phyloP scores from a whole-genome alignment of 1,140 invertebrate genomes.

The Ceratina japonica region DNA sequence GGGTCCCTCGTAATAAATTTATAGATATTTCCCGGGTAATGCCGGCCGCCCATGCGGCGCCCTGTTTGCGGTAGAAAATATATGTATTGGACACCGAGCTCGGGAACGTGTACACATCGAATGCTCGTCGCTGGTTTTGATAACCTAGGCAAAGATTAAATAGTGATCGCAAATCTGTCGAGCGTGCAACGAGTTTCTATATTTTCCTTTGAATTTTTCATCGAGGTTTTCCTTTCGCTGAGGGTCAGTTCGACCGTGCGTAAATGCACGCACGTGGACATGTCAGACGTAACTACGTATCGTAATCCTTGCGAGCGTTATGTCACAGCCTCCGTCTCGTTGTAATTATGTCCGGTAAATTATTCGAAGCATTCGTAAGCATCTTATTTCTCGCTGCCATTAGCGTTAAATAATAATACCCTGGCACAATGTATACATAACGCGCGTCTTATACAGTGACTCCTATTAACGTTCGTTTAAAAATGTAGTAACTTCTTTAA shows the following conservation, averaged over 20 bases:
- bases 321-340: not conserved
- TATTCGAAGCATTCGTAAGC: not conserved
- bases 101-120: not conserved
- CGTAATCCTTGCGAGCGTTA: slow-evolving; percentile 24
- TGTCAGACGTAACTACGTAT: not conserved
- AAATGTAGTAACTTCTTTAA: not conserved
- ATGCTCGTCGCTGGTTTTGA: not conserved
- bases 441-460: too few relatives aligned
- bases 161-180: slow-evolving; percentile 35
- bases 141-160: slow-evolving; percentile 23
- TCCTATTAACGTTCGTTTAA: not conserved
- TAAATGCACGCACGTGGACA: not conserved
- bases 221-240: not conserved
- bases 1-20: slow-evolving; percentile 32
- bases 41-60: not conserved
- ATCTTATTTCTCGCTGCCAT: too few relatives aligned
- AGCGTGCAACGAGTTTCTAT: not conserved
- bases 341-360: slow-evolving; percentile 20
- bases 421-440: too few relatives aligned
- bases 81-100: not conserved
- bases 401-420: too few relatives aligned
- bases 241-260: not conserved
- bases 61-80: slow-evolving; percentile 12
- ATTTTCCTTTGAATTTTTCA: not conserved
- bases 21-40: slow-evolving; percentile 25